A percentile compares a stretch with the other conserved stretches of the same genome.
phyloP scores from a whole-genome alignment of 2,113 vertebrate species.

The Microcebus lehilahytsara region DNA sequence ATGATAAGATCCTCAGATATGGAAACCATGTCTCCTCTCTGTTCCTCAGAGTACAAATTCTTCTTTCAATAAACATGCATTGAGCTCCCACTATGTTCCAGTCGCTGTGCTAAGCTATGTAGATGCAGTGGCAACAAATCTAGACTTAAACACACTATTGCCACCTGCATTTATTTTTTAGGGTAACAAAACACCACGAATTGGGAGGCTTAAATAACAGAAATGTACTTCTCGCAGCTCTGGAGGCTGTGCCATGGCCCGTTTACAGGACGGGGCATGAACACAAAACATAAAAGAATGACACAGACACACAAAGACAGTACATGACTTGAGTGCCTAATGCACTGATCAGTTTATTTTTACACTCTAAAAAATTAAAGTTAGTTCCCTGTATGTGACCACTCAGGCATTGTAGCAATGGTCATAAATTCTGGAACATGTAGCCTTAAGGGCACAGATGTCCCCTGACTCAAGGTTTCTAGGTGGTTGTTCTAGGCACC shows the following conservation, averaged over 20 bases:
- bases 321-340: too few relatives aligned
- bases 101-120: not conserved
- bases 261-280: too few relatives aligned
- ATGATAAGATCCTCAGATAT: not conserved
- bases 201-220: not conserved
- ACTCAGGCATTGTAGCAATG: too few relatives aligned
- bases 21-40: not conserved
- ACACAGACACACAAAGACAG: too few relatives aligned
- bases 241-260: not conserved
- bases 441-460: too few relatives aligned
- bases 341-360: too few relatives aligned
- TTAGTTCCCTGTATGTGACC: too few relatives aligned
- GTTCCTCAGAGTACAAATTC: not conserved
- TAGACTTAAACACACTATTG: not conserved
- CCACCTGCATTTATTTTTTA: not conserved
- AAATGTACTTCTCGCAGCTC: not conserved
- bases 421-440: too few relatives aligned
- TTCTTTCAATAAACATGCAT: not conserved
- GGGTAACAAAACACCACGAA: not conserved
- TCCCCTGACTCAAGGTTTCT: too few relatives aligned
- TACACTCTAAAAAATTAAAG: too few relatives aligned
- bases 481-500: too few relatives aligned
- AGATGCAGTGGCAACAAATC: not conserved
- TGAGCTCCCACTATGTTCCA: not conserved
- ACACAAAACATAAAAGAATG: too few relatives aligned